Conservation (phyloP, 2,113 vertebrate genomes). For the Formicarius rufipectus region DNA sequence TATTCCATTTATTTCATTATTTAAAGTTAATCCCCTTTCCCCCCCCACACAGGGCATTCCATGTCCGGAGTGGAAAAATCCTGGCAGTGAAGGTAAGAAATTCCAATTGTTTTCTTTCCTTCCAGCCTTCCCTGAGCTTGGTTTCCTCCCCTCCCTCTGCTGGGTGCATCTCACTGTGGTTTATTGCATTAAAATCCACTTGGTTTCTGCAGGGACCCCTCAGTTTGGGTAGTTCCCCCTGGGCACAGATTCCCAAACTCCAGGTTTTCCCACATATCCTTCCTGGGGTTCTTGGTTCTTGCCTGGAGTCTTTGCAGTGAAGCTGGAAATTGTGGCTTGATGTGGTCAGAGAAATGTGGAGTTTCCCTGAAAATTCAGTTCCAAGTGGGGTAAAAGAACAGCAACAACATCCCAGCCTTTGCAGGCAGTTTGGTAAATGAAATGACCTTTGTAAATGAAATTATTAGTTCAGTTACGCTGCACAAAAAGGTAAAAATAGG, state of each 20-base stretch:
- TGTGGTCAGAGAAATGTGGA: background rate
- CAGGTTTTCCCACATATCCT: background rate
- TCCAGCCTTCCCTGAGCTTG: background rate
- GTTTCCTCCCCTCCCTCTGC: background rate
- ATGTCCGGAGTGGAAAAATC: conserved; percentile 89
- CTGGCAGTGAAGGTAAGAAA: conserved; percentile 93
- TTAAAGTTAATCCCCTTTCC: background rate
- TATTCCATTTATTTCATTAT: background rate
- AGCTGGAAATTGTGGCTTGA: background rate
- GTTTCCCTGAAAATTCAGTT: background rate
- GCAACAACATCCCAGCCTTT: background rate
- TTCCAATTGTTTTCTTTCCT: background rate
- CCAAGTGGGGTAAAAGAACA: background rate
- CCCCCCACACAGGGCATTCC: conserved; percentile 83
- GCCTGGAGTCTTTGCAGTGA: background rate
- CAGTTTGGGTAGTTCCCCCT: background rate
- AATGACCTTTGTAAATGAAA: background rate
- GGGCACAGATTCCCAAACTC: background rate
- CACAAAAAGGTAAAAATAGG: background rate
- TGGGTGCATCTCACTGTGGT: background rate
- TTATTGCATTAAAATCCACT: background rate
- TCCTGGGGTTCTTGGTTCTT: too few relatives aligned
- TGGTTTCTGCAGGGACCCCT: background rate
- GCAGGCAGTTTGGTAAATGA: background rate
- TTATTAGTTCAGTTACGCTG: background rate